Percentiles rank a stretch among this genome's conserved stretches.
Evolutionary conservation across 2,888 invertebrate species (phyloP).

Genomic region (Patella ulyssiponensis): DNA sequence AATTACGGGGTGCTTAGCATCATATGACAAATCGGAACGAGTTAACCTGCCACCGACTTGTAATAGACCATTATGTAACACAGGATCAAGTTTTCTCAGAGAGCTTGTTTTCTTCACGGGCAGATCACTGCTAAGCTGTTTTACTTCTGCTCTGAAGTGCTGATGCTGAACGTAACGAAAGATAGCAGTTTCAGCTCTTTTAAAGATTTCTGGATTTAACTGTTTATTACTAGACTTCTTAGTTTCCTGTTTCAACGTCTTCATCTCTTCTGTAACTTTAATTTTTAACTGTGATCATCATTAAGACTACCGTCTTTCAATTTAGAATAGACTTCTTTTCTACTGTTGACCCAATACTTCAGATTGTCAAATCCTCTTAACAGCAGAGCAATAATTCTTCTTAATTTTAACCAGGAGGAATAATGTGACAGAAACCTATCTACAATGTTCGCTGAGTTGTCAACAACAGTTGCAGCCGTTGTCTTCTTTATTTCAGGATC

Average conservation of each 20-base stretch:
- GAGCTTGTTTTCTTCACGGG: not conserved
- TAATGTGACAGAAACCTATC: too few relatives aligned
- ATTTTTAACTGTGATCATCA: too few relatives aligned
- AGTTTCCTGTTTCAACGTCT: not conserved
- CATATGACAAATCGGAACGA: not conserved
- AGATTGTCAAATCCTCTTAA: slow-evolving; percentile 11
- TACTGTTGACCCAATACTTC: not conserved
- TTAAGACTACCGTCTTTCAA: too few relatives aligned
- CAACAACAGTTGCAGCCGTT: not conserved
- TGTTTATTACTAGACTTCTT: not conserved
- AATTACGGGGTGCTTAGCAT: not conserved
- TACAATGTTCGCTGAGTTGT: not conserved
- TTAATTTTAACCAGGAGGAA: not conserved
- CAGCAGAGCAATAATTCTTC: not conserved
- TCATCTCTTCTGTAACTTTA: too few relatives aligned
- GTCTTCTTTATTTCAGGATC: not conserved
- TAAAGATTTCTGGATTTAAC: not conserved
- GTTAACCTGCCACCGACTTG: not conserved
- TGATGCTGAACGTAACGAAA: not conserved
- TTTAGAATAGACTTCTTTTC: too few relatives aligned
- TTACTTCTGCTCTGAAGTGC: not conserved
- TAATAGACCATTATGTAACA: not conserved
- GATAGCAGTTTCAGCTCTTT: slow-evolving; percentile 8
- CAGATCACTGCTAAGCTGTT: not conserved
- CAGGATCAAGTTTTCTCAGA: slow-evolving; percentile 9